Base-by-base conservation (phyloP, 2,797 vertebrate genomes). In the Pseudotriccus pelzelni region DNA sequence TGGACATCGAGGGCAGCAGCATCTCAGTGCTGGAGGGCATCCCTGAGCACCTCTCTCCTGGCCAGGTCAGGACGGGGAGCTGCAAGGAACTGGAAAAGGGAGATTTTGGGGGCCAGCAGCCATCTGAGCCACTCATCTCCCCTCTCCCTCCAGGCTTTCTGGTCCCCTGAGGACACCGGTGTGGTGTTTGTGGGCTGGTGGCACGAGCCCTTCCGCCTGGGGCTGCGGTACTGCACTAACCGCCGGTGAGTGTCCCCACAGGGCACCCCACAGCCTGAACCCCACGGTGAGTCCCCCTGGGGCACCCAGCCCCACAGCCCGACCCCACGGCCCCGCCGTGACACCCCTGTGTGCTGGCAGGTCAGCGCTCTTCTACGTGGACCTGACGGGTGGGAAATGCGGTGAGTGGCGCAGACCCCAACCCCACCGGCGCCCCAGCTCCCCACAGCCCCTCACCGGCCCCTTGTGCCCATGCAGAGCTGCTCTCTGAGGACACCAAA, bases 361-460 rank as follows among this genome's bases (percentile, higher is more conserved):
- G 96, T 99, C 99, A 9, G 98, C 99, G 4, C 97, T 99, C 49
- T 99, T 99, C 97, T 99, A 99, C 5, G 98, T 99, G 97, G 98
- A 99, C 97, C 98, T 99, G 74, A 99, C 97, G 0, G 98, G 98
- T 6, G 99, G 98, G 6, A 98, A 98, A 97, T 99, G 99, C 69
- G 99, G 99, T 99, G 97, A 98, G 99, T 89, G 9, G 25, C 1
- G 4, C 2, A 2, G 0, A 0, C n/a, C 49, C 55, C 4, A 0
- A 8, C 34, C 49, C 37, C 1, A 2, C 44, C 0, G 0, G 36
- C 13, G 4, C 68, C 32, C 32, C 1, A 1, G 47, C 44, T 62
- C 25, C 47, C 27, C 4, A 3, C 82, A 53, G 72, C 66, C 58
- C 63, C 75, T 96, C 63, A 92, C 34, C 0, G 5, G 92, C 80